A percentile compares a stretch with the other conserved stretches of the same genome.
Evolutionary conservation across 1,140 invertebrate species (phyloP).

Genomic region (Aethina tumida): DNA sequence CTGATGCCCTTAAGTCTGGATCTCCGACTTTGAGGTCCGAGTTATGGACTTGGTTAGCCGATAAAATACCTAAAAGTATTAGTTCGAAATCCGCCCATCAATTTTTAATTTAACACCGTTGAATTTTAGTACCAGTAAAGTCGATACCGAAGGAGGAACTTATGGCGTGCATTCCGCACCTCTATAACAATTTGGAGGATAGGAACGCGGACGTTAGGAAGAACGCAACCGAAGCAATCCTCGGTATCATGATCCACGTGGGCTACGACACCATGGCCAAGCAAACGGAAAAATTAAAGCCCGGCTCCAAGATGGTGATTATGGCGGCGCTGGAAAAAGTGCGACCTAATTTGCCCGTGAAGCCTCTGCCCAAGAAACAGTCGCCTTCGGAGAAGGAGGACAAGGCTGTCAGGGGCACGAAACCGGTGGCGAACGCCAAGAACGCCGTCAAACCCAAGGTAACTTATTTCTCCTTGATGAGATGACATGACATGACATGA

Average conservation of each 20-base stretch:
- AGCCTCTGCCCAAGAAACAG: constrained; percentile 59
- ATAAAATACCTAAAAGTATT: constrained; percentile 63
- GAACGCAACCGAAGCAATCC: constrained; percentile 76
- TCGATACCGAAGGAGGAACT: constrained; percentile 74
- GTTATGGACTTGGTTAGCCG: constrained; percentile 75
- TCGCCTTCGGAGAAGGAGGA: constrained; percentile 32
- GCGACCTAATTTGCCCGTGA: constrained; percentile 70
- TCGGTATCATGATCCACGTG: constrained; percentile 89
- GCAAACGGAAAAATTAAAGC: constrained; percentile 75
- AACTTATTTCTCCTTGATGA: background rate
- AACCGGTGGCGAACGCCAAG: constrained; percentile 26
- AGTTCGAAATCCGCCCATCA: constrained; percentile 7
- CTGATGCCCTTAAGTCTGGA: constrained; percentile 73
- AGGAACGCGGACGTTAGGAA: constrained; percentile 84
- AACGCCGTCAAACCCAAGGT: constrained; percentile 31
- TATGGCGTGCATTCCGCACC: constrained; percentile 59
- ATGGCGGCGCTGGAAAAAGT: constrained; percentile 76
- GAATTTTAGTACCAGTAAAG: constrained; percentile 48
- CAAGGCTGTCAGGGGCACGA: constrained; percentile 37
- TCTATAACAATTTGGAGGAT: constrained; percentile 84
- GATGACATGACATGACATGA: background rate
- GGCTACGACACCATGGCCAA: constrained; percentile 75
- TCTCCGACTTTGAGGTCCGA: constrained; percentile 73
- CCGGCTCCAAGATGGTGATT: constrained; percentile 73
- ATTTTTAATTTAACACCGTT: background rate